Conservation (phyloP, 2,888 invertebrate species). For the Amiota communis region DNA sequence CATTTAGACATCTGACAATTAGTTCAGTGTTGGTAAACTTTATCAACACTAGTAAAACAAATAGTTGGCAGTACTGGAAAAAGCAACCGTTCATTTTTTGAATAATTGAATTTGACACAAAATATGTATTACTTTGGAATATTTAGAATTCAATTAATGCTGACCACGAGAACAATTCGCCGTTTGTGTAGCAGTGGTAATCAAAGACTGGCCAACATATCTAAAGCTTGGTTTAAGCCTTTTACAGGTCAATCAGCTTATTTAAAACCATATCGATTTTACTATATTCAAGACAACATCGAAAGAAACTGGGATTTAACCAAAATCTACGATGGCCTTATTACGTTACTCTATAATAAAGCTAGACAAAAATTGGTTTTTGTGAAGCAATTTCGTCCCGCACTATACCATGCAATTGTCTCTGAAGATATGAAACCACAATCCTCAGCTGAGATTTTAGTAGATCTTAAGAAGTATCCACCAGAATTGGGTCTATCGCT, state of each 20-base stretch:
- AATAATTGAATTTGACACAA: too few species aligned
- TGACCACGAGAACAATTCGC: too few species aligned
- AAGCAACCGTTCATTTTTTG: too few species aligned
- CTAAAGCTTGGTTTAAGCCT: slow-evolving; percentile 71
- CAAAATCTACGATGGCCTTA: slow-evolving; percentile 87
- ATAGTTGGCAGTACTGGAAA: too few species aligned
- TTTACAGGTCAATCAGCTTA: slow-evolving; percentile 80
- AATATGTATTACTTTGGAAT: too few species aligned
- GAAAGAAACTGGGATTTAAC: slow-evolving; percentile 87
- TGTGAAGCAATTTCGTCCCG: slow-evolving; percentile 92
- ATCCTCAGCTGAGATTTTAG: slow-evolving; percentile 61
- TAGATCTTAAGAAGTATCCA: slow-evolving; percentile 81
- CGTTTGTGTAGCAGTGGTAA: too few species aligned
- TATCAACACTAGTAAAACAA: too few species aligned
- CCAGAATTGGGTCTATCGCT: slow-evolving; percentile 83
- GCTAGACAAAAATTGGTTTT: slow-evolving; percentile 84
- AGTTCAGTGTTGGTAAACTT: too few species aligned
- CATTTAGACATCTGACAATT: too few species aligned
- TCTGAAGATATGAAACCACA: slow-evolving; percentile 72
- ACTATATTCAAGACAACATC: slow-evolving; percentile 83
- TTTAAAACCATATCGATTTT: slow-evolving; percentile 82
- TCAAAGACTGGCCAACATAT: slow-evolving; percentile 62
- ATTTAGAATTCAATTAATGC: too few species aligned
- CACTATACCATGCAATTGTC: slow-evolving; percentile 83
- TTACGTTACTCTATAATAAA: slow-evolving; percentile 86